Base-by-base conservation (phyloP, 2,113 vertebrate species). In the Trogon surrucura region DNA sequence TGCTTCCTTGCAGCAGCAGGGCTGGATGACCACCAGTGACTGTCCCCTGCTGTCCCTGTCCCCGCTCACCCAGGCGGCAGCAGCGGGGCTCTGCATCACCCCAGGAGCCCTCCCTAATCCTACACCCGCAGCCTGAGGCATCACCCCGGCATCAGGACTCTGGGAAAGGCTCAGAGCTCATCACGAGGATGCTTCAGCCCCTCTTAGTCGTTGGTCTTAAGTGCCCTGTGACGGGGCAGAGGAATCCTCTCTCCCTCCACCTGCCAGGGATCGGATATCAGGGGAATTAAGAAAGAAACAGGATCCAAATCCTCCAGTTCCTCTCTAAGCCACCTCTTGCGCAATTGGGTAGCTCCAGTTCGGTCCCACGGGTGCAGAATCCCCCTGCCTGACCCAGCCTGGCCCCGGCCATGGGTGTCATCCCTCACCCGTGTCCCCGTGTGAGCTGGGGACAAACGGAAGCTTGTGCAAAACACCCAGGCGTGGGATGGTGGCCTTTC, bases 281-380 rank as follows among this genome's bases (percentile, higher is more conserved):
- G 73, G 82, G 87, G 95, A 89, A 86, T 94, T 92, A 85, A 57
- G 79, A 13, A 48, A 13, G 91, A 94, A 97, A 91, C 62, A 90
- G 67, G 91, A 96, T 87, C 81, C 78, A 95, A 96, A 95, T 96
- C 91, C 93, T 56, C 58, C 44, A 9, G 44, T 89, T 92, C 82
- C 87, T 85, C 88, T 50, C 87, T 83, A 66, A 95, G 87, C 58
- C 0, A 0, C 79, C 64, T 65, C 58, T 85, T 9, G 64, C 65
- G 34, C 65, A 60, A 9, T 1, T 2, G 2, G 72, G 61, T 85
- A 54, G n/a, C 88, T 41, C 77, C 64, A 36, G 60, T 36, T 44
- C 0, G 0, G 61, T 54, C 53, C 30, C 2, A 2, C 23, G 91
- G 58, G 53, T 23, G 64, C 84, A 65, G 57, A 26, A 38, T 4